Conservation (phyloP, 2,888 invertebrate species). For the Thera obeliscata region DNA sequence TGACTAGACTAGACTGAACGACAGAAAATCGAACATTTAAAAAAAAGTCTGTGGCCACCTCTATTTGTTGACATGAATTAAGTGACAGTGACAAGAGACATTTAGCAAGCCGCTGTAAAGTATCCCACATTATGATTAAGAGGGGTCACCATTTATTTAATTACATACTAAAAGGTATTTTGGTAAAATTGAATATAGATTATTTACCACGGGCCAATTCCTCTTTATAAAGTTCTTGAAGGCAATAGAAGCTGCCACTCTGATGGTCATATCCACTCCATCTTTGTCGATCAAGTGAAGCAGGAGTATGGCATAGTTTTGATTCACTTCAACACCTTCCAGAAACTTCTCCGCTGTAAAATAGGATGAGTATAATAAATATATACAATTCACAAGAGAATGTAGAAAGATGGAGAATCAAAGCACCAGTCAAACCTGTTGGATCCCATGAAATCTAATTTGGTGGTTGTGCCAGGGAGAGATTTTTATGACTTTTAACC, state of each 20-base stretch:
- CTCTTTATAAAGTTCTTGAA: constrained; percentile 98
- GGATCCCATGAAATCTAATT: too few species aligned
- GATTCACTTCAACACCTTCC: constrained; percentile 94
- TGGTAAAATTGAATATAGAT: background rate
- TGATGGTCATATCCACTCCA: constrained; percentile 91
- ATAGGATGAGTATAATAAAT: constrained; percentile 2
- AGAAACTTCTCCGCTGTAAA: constrained; percentile 94
- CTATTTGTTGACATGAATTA: too few species aligned
- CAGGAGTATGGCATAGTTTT: constrained; percentile 94
- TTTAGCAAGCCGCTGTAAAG: too few species aligned
- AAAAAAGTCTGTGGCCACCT: too few species aligned
- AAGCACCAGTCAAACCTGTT: too few species aligned
- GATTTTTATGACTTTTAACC: too few species aligned
- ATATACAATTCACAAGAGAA: constrained; percentile 15
- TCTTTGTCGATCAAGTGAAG: constrained; percentile 94
- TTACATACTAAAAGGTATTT: background rate
- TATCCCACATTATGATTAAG: too few species aligned
- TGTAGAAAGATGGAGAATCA: background rate
- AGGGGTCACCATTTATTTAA: background rate
- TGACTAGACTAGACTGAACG: too few species aligned
- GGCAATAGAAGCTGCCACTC: constrained; percentile 95
- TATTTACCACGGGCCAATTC: constrained; percentile 95
- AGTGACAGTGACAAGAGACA: too few species aligned
- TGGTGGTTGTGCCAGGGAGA: too few species aligned
- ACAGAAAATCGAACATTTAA: too few species aligned